These are phyloP conservation scores for Oreochromis spilurus DNA, from an alignment of 2,113 vertebrate species.

Conservation along the genomic window DNA sequence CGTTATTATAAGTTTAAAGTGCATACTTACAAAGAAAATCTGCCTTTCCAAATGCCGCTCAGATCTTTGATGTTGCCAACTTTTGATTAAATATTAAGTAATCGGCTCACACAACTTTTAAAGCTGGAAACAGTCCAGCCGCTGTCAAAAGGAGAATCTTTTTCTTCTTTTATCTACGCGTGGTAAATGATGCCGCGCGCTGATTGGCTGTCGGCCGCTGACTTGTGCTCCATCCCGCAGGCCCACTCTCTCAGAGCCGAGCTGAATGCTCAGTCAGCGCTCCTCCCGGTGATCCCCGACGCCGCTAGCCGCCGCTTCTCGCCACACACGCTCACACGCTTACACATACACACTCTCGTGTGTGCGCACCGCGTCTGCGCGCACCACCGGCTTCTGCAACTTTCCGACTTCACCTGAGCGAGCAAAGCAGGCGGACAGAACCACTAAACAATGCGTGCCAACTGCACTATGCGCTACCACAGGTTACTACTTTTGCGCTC, in stretches of 20 bases:
- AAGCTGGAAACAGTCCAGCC: rapidly evolving
- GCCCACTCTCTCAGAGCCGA: slow-evolving; percentile 25
- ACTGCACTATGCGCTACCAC: slow-evolving; percentile 49
- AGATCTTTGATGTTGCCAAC: neutral
- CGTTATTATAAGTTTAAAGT: neutral
- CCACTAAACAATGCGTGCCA: slow-evolving; percentile 46
- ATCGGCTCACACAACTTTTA: neutral
- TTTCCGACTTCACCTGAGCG: slow-evolving; percentile 60
- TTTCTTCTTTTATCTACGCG: slow-evolving; percentile 31
- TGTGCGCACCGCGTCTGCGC: slow-evolving; percentile 9
- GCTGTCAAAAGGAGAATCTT: slow-evolving; percentile 11
- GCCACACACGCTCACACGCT: neutral
- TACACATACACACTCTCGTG: slow-evolving; percentile 1
- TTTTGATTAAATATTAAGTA: neutral
- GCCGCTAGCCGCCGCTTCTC: slow-evolving; percentile 17
- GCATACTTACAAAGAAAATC: neutral
- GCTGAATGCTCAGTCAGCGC: slow-evolving; percentile 50
- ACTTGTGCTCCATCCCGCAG: slow-evolving; percentile 47
- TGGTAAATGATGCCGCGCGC: slow-evolving; percentile 50
- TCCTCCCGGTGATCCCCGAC: slow-evolving; percentile 33
- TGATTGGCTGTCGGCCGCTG: slow-evolving; percentile 62
- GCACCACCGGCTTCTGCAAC: slow-evolving; percentile 34
- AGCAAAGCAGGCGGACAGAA: neutral
- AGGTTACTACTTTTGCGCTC: slow-evolving; percentile 53
- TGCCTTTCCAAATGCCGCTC: neutral